A percentile compares a stretch with the other conserved stretches of the same genome.
These are phyloP conservation scores for Lepus europaeus DNA, from an alignment of 2,113 vertebrate genomes.

Conservation along the genomic window DNA sequence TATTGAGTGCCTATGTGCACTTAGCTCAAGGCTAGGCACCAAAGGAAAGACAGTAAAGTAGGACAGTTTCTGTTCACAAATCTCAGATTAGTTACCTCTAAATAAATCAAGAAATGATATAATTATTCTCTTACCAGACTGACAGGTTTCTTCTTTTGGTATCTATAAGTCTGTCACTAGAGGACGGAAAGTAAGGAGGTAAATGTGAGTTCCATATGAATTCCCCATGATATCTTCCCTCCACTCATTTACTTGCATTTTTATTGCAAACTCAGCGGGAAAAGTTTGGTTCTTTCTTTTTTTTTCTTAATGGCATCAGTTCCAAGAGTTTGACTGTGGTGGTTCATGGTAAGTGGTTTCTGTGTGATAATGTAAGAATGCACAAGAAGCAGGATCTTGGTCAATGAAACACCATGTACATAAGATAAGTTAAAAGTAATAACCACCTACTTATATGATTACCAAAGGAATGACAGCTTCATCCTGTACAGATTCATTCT, in stretches of 20 bases:
- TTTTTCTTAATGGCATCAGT: slow-evolving; percentile 63
- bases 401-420: slow-evolving; percentile 70
- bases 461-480: slow-evolving; percentile 36
- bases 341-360: slow-evolving; percentile 77
- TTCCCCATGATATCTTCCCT: slow-evolving; percentile 66
- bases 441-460: slow-evolving; percentile 37
- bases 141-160: slow-evolving; percentile 69
- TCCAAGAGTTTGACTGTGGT: slow-evolving; percentile 62
- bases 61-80: slow-evolving; percentile 10
- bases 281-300: slow-evolving; percentile 74
- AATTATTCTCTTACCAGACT: slow-evolving; percentile 75
- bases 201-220: slow-evolving; percentile 14
- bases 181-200: slow-evolving; percentile 54
- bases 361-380: slow-evolving; percentile 21
- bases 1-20: background rate
- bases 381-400: slow-evolving; percentile 15
- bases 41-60: slow-evolving; percentile 33
- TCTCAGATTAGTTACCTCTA: slow-evolving; percentile 4
- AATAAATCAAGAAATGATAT: slow-evolving; percentile 24
- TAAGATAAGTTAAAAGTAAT: slow-evolving; percentile 34
- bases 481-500: slow-evolving; percentile 70
- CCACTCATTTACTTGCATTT: slow-evolving; percentile 78
- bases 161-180: slow-evolving; percentile 63
- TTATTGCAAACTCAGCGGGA: slow-evolving; percentile 72
- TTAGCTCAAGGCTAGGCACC: slow-evolving; percentile 21